Evolutionary conservation across 2,888 invertebrate genomes (phyloP).

Genomic region (Apamea anceps): DNA sequence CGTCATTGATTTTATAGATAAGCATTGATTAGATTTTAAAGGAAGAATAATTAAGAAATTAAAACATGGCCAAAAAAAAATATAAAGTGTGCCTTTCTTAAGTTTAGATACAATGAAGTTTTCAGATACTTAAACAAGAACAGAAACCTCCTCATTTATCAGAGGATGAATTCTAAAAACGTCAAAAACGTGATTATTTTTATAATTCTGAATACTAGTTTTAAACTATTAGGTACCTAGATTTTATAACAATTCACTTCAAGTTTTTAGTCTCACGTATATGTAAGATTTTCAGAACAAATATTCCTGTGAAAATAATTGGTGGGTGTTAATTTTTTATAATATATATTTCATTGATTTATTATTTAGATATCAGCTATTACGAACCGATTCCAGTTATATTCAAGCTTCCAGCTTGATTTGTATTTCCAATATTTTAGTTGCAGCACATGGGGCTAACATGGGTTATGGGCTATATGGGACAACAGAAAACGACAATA

Average conservation of each 20-base stretch:
- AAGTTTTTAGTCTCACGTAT: not conserved
- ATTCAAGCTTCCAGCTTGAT: conserved; percentile 31
- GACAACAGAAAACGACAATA: conserved; percentile 82
- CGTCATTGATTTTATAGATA: conserved; percentile 11
- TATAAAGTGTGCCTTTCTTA: not conserved
- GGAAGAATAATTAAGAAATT: not conserved
- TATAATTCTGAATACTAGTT: not conserved
- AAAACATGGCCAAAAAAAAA: not conserved
- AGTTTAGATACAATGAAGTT: not conserved
- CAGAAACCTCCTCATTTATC: not conserved
- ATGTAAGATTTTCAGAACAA: conserved; percentile 28
- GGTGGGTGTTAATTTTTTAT: conserved; percentile 30
- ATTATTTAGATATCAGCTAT: not conserved
- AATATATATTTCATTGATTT: not conserved
- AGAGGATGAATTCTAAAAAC: not conserved
- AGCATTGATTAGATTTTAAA: conserved; percentile 13
- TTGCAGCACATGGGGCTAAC: conserved; percentile 89
- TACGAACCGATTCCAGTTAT: not conserved
- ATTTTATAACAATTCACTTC: conserved; percentile 5
- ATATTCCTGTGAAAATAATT: conserved; percentile 2
- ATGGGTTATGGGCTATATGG: conserved; percentile 91
- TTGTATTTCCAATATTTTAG: conserved; percentile 78
- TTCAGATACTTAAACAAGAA: not conserved
- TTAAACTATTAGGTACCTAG: not conserved
- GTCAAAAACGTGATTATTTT: not conserved